Conservation (phyloP, 2,113 vertebrate species). For the Salvelinus fontinalis region DNA sequence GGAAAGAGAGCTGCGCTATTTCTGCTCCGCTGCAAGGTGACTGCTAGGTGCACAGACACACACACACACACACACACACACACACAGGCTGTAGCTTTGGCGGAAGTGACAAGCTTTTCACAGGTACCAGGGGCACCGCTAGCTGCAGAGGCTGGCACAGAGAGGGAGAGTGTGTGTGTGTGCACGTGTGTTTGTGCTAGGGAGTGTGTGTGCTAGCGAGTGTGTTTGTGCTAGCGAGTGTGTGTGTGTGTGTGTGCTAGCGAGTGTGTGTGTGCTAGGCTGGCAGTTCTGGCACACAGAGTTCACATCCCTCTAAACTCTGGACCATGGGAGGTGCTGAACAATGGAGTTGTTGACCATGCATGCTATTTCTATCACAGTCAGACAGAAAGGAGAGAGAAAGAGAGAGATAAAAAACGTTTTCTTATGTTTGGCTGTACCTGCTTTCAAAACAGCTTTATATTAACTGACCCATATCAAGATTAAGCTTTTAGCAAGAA, state of each 20-base stretch:
- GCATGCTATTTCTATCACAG: neutral
- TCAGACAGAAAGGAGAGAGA: too few relatives aligned
- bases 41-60: constrained; percentile 40
- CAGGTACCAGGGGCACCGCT: neutral
- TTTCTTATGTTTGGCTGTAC: constrained; percentile 13
- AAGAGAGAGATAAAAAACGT: too few relatives aligned
- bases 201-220: too few relatives aligned
- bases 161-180: too few relatives aligned
- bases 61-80: too few relatives aligned
- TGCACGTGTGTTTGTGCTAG: too few relatives aligned
- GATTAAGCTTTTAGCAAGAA: constrained; percentile 53
- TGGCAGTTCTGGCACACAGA: neutral
- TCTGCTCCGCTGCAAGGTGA: constrained; percentile 88
- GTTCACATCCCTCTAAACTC: neutral
- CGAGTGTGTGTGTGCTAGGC: too few relatives aligned
- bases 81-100: constrained; percentile 1
- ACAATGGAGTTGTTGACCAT: neutral
- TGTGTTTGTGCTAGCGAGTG: too few relatives aligned
- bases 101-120: neutral
- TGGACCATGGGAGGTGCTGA: neutral
- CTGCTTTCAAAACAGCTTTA: constrained; percentile 7
- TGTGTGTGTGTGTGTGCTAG: too few relatives aligned
- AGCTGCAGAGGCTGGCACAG: neutral
- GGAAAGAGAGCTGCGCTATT: constrained; percentile 75
- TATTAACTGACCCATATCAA: constrained; percentile 48